phyloP scores from a whole-genome alignment of 2,797 vertebrate genomes.

The Brachymystax lenok region DNA sequence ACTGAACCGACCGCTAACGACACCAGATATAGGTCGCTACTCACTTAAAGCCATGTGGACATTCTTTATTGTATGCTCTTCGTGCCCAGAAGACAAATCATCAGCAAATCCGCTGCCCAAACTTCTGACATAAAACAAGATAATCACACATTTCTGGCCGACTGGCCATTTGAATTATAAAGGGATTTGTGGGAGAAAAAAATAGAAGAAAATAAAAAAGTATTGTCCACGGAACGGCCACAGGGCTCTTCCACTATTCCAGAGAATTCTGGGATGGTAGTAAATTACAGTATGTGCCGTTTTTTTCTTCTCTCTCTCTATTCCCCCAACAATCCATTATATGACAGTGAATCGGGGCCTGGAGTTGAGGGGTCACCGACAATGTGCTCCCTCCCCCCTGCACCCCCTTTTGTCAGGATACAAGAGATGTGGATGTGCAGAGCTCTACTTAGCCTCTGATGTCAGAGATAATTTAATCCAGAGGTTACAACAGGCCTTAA shows the following conservation, averaged over 20 bases:
- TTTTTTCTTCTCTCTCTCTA: slow-evolving; percentile 59
- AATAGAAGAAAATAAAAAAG: slow-evolving; percentile 21
- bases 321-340: slow-evolving; percentile 74
- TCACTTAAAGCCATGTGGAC: slow-evolving; percentile 33
- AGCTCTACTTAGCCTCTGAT: slow-evolving; percentile 56
- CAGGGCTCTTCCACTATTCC: slow-evolving; percentile 62
- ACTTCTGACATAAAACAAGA: slow-evolving; percentile 47
- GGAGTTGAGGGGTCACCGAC: slow-evolving; percentile 60
- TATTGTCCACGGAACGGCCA: slow-evolving; percentile 42
- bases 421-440: slow-evolving; percentile 67
- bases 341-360: slow-evolving; percentile 74
- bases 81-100: slow-evolving; percentile 39
- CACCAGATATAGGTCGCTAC: slow-evolving; percentile 34
- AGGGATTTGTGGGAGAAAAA: slow-evolving; percentile 49
- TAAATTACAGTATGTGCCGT: slow-evolving; percentile 65
- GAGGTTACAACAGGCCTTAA: slow-evolving; percentile 22
- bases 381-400: too few species aligned
- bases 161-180: slow-evolving; percentile 59
- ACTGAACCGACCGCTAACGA: slow-evolving; percentile 41
- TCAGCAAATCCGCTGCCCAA: slow-evolving; percentile 37
- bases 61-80: slow-evolving; percentile 44
- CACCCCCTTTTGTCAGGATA: slow-evolving; percentile 55
- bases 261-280: slow-evolving; percentile 69
- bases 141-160: slow-evolving; percentile 53
- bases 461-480: slow-evolving; percentile 73